Conservation (phyloP, 1,140 invertebrate genomes). For the Drosophila kepulauana region DNA sequence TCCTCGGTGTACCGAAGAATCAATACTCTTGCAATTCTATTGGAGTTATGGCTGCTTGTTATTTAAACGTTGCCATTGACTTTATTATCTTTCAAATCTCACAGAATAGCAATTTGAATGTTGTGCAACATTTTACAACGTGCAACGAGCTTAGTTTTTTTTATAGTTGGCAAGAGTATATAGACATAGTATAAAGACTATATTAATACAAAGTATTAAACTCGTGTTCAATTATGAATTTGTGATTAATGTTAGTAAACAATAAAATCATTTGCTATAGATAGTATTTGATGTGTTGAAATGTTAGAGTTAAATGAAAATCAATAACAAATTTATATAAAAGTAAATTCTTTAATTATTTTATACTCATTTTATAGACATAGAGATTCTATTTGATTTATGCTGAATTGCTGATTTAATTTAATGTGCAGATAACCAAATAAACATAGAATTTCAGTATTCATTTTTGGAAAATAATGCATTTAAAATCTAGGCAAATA, state of each 20-base stretch:
- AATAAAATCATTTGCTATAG: no score
- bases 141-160: not conserved
- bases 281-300: not conserved
- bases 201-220: not conserved
- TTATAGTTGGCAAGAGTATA: not conserved
- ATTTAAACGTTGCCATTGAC: not conserved
- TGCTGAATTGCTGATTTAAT: not conserved
- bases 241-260: not conserved
- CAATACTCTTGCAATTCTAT: conserved; percentile 39
- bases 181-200: no score
- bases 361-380: not conserved
- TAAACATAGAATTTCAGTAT: not conserved
- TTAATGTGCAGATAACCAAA: not conserved
- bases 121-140: conserved; percentile 1
- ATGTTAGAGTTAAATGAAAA: not conserved
- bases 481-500: no score
- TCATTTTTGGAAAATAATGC: not conserved
- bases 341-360: not conserved
- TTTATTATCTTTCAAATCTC: not conserved
- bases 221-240: not conserved
- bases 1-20: conserved; percentile 44
- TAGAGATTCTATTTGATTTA: conserved; percentile 4
- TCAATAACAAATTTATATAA: not conserved
- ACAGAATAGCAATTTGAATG: conserved; percentile 8
- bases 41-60: not conserved